A percentile compares a stretch with the other conserved stretches of the same genome.
Conservation (phyloP, 1,140 invertebrate genomes). For the Euglossa dilemma region DNA sequence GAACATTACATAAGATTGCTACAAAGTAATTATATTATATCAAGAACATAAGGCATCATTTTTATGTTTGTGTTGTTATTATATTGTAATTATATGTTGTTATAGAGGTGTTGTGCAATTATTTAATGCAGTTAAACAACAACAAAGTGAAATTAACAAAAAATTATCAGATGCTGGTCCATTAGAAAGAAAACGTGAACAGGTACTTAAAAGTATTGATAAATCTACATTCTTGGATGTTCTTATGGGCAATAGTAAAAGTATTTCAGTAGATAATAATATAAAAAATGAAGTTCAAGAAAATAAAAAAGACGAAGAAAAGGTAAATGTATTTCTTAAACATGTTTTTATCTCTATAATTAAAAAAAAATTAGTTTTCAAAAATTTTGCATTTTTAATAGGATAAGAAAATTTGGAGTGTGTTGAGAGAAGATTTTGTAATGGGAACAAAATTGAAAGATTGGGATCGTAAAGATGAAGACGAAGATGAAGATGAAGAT, state of each 20-base stretch:
- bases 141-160: conserved; percentile 90
- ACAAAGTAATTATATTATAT: conserved; percentile 81
- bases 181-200: conserved; percentile 91
- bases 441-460: conserved; percentile 94
- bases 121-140: conserved; percentile 94
- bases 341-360: neutral
- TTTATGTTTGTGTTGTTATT: neutral
- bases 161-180: conserved; percentile 89
- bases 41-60: neutral
- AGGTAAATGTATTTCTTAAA: conserved; percentile 40
- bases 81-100: conserved; percentile 26
- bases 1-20: conserved; percentile 90
- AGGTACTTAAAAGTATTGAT: conserved; percentile 91
- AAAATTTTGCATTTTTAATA: conserved; percentile 44
- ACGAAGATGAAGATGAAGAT: conserved; percentile 76
- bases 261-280: conserved; percentile 67
- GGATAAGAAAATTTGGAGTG: conserved; percentile 82
- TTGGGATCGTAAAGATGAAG: conserved; percentile 90
- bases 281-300: conserved; percentile 35
- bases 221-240: conserved; percentile 92
- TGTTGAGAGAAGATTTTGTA: conserved; percentile 92
- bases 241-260: conserved; percentile 88
- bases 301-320: conserved; percentile 23
- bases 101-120: conserved; percentile 93
- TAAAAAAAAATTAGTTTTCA: neutral